These are phyloP conservation scores for Bubo bubo DNA, from an alignment of 2,113 vertebrate species.

Conservation along the genomic window DNA sequence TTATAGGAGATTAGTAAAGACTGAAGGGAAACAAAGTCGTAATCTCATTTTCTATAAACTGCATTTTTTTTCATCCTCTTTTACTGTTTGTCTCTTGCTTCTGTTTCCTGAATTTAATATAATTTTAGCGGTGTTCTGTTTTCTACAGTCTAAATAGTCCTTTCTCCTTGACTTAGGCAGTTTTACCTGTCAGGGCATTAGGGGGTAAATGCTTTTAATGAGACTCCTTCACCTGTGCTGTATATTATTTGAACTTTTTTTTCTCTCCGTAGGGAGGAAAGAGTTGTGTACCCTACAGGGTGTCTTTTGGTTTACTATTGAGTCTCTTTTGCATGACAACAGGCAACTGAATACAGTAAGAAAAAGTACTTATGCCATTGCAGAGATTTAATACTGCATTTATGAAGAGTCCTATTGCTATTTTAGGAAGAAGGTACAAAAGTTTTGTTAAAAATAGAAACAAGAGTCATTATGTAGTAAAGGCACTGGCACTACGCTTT, in stretches of 20 bases:
- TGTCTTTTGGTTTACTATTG: neutral
- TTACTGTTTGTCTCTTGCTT: neutral
- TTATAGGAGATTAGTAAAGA: neutral
- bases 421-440: conserved; percentile 8
- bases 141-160: neutral
- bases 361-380: neutral
- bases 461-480: neutral
- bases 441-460: conserved; percentile 7
- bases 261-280: neutral
- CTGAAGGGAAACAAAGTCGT: neutral
- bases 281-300: neutral
- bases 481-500: neutral
- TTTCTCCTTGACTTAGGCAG: neutral
- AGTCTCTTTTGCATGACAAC: neutral
- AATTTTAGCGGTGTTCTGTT: neutral
- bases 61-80: neutral
- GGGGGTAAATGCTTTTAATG: conserved; percentile 1
- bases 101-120: neutral
- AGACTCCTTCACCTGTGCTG: neutral
- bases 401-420: neutral
- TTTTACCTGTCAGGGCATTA: neutral
- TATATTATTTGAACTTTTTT: neutral
- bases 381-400: neutral
- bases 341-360: neutral
- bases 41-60: neutral